phyloP scores from a whole-genome alignment of 2,113 vertebrate genomes.

The Microtus pennsylvanicus region DNA sequence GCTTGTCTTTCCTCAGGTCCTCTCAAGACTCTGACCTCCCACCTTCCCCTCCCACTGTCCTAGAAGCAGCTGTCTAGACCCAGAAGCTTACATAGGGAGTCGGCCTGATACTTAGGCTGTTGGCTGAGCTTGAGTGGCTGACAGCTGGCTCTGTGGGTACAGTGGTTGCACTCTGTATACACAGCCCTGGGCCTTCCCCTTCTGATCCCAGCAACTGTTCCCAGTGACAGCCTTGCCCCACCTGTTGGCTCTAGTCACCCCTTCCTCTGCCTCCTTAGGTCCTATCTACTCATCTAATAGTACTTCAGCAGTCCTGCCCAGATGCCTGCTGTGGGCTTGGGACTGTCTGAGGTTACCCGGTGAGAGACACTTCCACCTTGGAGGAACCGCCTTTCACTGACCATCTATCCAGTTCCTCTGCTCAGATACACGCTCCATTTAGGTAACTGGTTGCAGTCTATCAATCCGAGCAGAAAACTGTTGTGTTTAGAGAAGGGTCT shows the following conservation, averaged over 20 bases:
- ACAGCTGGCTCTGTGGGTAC: constrained; percentile 54
- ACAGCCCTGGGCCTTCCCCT: not conserved
- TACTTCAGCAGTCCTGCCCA: not conserved
- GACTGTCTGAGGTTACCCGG: not conserved
- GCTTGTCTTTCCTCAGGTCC: too few relatives aligned
- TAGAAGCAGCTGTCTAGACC: too few relatives aligned
- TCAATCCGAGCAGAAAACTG: too few relatives aligned
- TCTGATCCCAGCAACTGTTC: constrained; percentile 54
- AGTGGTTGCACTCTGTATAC: not conserved
- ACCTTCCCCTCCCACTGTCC: too few relatives aligned
- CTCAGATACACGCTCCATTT: not conserved
- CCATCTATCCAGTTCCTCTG: too few relatives aligned
- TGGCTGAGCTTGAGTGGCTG: not conserved
- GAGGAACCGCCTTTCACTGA: not conserved
- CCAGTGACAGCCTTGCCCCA: not conserved
- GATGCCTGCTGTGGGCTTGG: not conserved
- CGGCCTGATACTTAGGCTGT: not conserved
- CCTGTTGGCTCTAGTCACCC: constrained; percentile 16
- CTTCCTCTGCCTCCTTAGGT: not conserved
- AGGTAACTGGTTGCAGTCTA: not conserved
- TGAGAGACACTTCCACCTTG: not conserved
- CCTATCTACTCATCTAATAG: not conserved
- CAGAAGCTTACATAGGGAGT: too few relatives aligned
- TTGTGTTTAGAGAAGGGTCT: not conserved
- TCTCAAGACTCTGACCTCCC: too few relatives aligned